Base-by-base conservation (phyloP, 2,888 invertebrate species). In the Lottia scabra region DNA sequence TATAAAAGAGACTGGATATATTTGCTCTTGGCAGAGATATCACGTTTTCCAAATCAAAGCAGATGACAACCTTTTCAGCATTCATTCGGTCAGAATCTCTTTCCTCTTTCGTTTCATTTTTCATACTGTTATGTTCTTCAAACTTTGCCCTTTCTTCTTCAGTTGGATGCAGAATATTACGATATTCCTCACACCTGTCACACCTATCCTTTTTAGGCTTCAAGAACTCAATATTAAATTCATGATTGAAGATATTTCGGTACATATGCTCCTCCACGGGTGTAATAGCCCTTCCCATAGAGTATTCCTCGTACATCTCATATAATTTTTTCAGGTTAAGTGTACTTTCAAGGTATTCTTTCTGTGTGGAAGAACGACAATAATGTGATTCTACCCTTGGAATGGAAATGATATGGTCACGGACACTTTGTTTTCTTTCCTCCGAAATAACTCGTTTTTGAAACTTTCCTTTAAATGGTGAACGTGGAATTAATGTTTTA, bases 11-110 rank as follows among this genome's bases (percentile, higher is more conserved):
- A 46, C 48, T 70, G 4, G 69, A 65, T 13, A 70, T 19, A 43
- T 44, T 70, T 3, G 69, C 69, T 2, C 30, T 38, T 2, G 69
- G 69, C 19, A 30, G 46, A 8, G 64, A 8, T 3, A 70, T 16
- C 44, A 70, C 69, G 30, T 70, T 70, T 46, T 70, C 46, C 12
- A 70, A 30, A 19, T 70, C 69, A 46, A 64, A 70, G 15, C 69
- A 70, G 10, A 70, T 65, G 5, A 70, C 69, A 16, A 43, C 63
- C 2, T 19, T n/a, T 23, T 6, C 23, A 16, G 43, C 16, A 19
- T 48, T n/a, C n/a, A 12, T 44, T 6, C 1, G 64, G 13, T 70
- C 65, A 4, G 23, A 10, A 46, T 68, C 68, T 44, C 68, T 44
- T 19, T 62, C 63, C 23, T 15, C 26, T 43, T 68, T 68, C 19